Evolutionary conservation across 2,888 invertebrate genomes (phyloP).

Genomic region (Dynastes tityus): DNA sequence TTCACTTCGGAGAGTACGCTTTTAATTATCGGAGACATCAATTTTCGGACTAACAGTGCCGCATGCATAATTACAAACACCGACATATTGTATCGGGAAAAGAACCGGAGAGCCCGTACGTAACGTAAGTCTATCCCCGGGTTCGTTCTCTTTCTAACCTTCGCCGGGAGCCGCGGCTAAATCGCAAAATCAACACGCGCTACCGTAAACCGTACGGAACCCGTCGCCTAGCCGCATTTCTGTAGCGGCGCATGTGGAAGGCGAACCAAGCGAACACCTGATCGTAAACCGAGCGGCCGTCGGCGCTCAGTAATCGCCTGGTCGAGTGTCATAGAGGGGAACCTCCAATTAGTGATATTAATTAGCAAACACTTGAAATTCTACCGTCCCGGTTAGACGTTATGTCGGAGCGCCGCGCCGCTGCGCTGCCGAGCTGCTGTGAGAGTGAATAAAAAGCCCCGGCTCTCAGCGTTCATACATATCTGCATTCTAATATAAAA

Average conservation of each 20-base stretch:
- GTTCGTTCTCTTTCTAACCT: background rate
- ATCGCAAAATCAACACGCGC: slow-evolving; percentile 18
- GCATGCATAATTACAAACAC: slow-evolving; percentile 46
- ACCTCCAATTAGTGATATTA: slow-evolving; percentile 70
- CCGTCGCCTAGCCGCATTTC: slow-evolving; percentile 49
- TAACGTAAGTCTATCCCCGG: slow-evolving; percentile 32
- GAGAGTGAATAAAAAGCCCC: slow-evolving; percentile 41
- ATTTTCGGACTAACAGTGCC: slow-evolving; percentile 39
- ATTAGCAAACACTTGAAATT: slow-evolving; percentile 70
- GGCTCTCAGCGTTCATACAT: slow-evolving; percentile 54
- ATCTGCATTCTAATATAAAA: slow-evolving; percentile 56
- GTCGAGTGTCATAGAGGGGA: slow-evolving; percentile 62
- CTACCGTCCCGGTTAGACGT: slow-evolving; percentile 62
- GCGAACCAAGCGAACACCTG: slow-evolving; percentile 41
- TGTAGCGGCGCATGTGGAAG: slow-evolving; percentile 47
- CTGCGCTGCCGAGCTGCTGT: slow-evolving; percentile 33
- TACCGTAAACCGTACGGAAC: slow-evolving; percentile 48
- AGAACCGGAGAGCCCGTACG: slow-evolving; percentile 21
- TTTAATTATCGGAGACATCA: slow-evolving; percentile 35
- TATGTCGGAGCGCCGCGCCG: slow-evolving; percentile 48
- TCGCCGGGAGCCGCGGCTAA: background rate
- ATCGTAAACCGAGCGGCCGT: slow-evolving; percentile 9
- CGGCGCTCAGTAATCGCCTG: slow-evolving; percentile 53
- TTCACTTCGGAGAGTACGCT: slow-evolving; percentile 7
- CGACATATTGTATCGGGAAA: slow-evolving; percentile 45